Conservation (phyloP, 2,113 vertebrate species). For the Lampris megalopsis region DNA sequence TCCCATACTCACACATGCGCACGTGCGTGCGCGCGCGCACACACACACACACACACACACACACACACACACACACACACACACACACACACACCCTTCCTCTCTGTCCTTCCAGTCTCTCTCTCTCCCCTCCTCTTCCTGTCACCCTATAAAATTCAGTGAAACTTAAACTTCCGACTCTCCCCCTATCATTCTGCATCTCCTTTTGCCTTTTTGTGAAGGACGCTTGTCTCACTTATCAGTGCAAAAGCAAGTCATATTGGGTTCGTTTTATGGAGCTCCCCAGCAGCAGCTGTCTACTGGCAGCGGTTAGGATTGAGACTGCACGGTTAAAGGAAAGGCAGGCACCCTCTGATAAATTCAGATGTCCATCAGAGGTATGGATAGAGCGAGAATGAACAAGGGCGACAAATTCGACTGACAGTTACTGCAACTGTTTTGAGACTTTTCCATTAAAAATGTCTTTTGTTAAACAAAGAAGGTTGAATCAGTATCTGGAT, state of each 20-base stretch:
- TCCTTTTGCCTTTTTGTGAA: constrained; percentile 28
- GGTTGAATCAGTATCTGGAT: too few relatives aligned
- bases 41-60: too few relatives aligned
- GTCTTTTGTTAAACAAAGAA: not conserved
- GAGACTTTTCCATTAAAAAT: constrained; percentile 10
- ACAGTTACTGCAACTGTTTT: constrained; percentile 29
- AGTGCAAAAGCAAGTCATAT: constrained; percentile 19
- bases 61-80: not conserved
- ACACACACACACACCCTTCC: not conserved
- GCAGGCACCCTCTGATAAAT: constrained; percentile 44
- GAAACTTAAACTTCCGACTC: constrained; percentile 25
- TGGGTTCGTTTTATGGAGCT: constrained; percentile 31
- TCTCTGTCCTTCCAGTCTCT: not conserved
- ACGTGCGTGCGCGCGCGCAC: too few relatives aligned
- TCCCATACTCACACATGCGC: too few relatives aligned
- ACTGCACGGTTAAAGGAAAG: constrained; percentile 52
- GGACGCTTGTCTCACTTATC: constrained; percentile 51
- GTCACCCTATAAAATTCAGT: constrained; percentile 22
- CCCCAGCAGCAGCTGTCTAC: constrained; percentile 40
- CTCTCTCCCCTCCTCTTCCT: constrained; percentile 9
- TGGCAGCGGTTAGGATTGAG: constrained; percentile 47
- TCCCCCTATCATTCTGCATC: constrained; percentile 27
- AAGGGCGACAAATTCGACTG: not conserved
- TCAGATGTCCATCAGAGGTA: constrained; percentile 54
- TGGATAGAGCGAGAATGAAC: constrained; percentile 25